Base-by-base conservation (phyloP, 92 coral and sea anemone genomes). In the Palythoa grandiflora region DNA sequence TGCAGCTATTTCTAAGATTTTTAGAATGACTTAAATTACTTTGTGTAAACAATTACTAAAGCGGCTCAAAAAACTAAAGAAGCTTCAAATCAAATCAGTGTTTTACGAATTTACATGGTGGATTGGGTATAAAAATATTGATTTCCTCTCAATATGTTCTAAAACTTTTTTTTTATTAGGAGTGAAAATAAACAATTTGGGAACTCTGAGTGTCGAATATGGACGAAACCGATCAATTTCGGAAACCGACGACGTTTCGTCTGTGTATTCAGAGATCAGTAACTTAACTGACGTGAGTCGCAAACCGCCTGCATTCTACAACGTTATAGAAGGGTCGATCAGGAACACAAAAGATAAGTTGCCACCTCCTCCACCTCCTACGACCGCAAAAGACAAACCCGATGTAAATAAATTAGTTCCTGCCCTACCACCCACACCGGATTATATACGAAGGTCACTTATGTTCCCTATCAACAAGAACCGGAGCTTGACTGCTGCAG, bases 221-320 rank as follows among this genome's bases (percentile, higher is more conserved):
- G 60, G 60, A 40, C 57, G 73, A 1, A 66, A 80, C 39, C 72
- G 85, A 20, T 63, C 75, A 8, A 39, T 63, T 9, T 68, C 73
- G 9, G 85, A 80, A 19, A 36, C n/a, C 9, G 85, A 80, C 15
- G 85, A 80, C 21, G 19, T 13, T 19, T 38, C 85, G 19, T 80
- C 85, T 15, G 75, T 80, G 9, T 80, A 80, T 51, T 80, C 85
- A 11, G 85, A 80, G 75, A 65, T 80, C 38, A 80, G 85, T 35
- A 80, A 80, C 44, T 59, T 80, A n/a, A 80, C 85, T 1, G 70
- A 40, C 10, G 36, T 44, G 16, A 65, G 57, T 12, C 44, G 38
- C 15, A 44, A 8, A 7, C 20, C 6, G 40, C 74, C 75, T 38
- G 61, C 74, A 4, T 14, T 50, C 5, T 65, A 80, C 57, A 61